Evolutionary conservation across 2,888 invertebrate species (phyloP).

Genomic region (Drosophila borborema): DNA sequence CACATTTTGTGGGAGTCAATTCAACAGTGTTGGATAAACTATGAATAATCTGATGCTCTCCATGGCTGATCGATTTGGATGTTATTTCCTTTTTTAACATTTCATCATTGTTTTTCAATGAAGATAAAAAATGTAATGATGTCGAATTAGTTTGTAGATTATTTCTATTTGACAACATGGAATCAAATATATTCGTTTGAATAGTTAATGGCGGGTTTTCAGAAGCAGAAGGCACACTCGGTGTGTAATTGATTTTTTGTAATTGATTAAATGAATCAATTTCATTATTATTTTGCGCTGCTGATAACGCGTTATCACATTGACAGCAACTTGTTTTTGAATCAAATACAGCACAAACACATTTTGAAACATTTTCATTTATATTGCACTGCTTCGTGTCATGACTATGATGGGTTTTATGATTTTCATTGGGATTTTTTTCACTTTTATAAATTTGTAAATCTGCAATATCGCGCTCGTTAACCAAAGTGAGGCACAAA

Average conservation of each 20-base stretch:
- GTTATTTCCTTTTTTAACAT: conserved; percentile 29
- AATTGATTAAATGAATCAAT: conserved; percentile 46
- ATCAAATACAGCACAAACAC: conserved; percentile 57
- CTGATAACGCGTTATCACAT: conserved; percentile 68
- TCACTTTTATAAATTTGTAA: conserved; percentile 82
- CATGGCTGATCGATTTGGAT: conserved; percentile 39
- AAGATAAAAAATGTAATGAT: conserved; percentile 55
- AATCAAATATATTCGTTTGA: conserved; percentile 43
- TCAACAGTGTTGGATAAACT: conserved; percentile 44
- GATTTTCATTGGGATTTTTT: conserved; percentile 27
- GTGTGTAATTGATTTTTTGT: conserved; percentile 60
- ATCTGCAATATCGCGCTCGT: conserved; percentile 91
- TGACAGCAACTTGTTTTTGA: conserved; percentile 61
- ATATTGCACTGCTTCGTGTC: conserved; percentile 43
- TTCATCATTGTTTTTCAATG: conserved; percentile 32
- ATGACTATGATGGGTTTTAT: conserved; percentile 26
- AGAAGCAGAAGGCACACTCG: conserved; percentile 64
- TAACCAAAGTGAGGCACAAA: conserved; percentile 94
- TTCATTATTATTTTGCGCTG: conserved; percentile 49
- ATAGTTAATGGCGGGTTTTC: conserved; percentile 48
- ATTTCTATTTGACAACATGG: conserved; percentile 46
- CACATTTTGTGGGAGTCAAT: conserved; percentile 35
- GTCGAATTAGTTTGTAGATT: conserved; percentile 36
- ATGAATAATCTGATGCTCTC: conserved; percentile 38
- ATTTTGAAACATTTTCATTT: conserved; percentile 44